A percentile compares a stretch with the other conserved stretches of the same genome.
phyloP scores from a whole-genome alignment of 2,888 invertebrate species.

The Drosophila sordidapex region DNA sequence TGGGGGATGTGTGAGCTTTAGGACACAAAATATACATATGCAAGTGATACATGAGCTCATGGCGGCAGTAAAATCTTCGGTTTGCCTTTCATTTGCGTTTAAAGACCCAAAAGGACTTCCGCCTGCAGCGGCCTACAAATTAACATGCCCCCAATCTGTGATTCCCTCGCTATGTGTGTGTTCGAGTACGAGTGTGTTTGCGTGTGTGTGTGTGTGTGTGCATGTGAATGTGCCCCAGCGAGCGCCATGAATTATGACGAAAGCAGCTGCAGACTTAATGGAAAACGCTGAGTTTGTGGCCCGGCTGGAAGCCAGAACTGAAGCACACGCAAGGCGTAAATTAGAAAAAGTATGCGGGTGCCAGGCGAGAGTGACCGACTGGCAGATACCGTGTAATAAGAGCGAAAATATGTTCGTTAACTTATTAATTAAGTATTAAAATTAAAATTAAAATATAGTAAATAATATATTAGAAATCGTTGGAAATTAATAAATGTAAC shows the following conservation, averaged over 20 bases:
- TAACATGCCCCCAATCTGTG: slow-evolving; percentile 72
- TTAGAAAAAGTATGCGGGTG: slow-evolving; percentile 56
- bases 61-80: slow-evolving; percentile 72
- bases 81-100: slow-evolving; percentile 76
- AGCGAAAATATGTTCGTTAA: rapidly evolving
- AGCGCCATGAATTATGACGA: slow-evolving; percentile 72
- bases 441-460: neutral
- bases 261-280: slow-evolving; percentile 78
- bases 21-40: slow-evolving; percentile 33
- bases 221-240: slow-evolving; percentile 41
- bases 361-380: neutral
- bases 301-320: slow-evolving; percentile 14
- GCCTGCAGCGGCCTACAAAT: slow-evolving; percentile 74
- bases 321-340: slow-evolving; percentile 67
- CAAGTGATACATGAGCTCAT: slow-evolving; percentile 73
- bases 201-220: slow-evolving; percentile 23
- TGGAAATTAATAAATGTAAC: too few species aligned
- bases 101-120: slow-evolving; percentile 78
- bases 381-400: neutral
- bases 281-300: slow-evolving; percentile 56
- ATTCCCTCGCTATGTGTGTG: slow-evolving; percentile 27
- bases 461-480: neutral
- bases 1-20: neutral
- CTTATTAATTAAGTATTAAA: neutral
- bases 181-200: slow-evolving; percentile 5